Evolutionary conservation across 1,140 invertebrate genomes (phyloP), one percentile per base, ranked within the genome.

Genomic region (Sesamia nonagrioides): DNA sequence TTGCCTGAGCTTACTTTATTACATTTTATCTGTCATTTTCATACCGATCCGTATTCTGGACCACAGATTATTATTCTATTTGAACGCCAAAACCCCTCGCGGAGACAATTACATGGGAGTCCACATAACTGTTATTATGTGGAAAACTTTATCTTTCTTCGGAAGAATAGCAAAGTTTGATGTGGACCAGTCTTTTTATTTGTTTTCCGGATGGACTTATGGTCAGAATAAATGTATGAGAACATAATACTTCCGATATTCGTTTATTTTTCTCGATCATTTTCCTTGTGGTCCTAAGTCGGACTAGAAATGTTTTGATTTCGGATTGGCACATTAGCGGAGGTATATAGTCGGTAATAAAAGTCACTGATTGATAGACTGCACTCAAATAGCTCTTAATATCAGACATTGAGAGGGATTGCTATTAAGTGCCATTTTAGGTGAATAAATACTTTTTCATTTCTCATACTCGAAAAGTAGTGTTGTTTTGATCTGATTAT

Each of bases 71-170:
- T 75, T 61, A 75, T 50, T 75, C 21, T 63, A 50, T 75, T 75
- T 35, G 56, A 50, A 63, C 58, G 54, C 7, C 33, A 48, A 75
- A 63, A 40, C 27, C 27, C 58, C n/a, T 42, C 73, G n/a, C 37
- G n/a, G 5, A 42, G n/a, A 75, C 56, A 75, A 75, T 63, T 75
- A 75, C 73, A 63, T 75, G 33, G 40, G 40, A 60, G 18, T 21
- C 50, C 73, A 21, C 42, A 75, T 61, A 75, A 50, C 58, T 75
- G 40, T 58, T 58, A 75, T 50, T 63, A 75, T 75, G 73, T 52
- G 27, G 27, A 63, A 75, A 75, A 63, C 73, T 75, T 75, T 63
- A 48, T 75, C 73, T 50, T 75, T 61, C 33, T 60, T 45, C 54
- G 6, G 7, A 58, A 60, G 33, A 33, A 60, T 18, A 54, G 37